These are phyloP conservation scores for Biston stratarius DNA, from an alignment of 2,888 invertebrate genomes.

Conservation along the genomic window DNA sequence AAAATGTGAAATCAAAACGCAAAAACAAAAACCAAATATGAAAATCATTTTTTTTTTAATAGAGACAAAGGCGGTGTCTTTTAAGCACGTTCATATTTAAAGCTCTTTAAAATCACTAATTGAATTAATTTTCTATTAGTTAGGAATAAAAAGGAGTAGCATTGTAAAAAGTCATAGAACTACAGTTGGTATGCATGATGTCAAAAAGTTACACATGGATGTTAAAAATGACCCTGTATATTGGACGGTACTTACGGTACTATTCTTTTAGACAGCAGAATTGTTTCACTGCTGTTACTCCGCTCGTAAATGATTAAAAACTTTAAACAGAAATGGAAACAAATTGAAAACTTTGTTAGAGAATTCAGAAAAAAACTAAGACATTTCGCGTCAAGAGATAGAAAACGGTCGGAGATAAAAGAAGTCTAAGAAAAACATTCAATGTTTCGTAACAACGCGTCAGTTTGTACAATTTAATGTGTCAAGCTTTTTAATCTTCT, in stretches of 20 bases:
- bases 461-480: slow-evolving; percentile 4
- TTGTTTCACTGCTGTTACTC: slow-evolving; percentile 40
- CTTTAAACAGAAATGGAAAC: slow-evolving; percentile 52
- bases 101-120: no score
- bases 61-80: no score
- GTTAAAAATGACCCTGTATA: no score
- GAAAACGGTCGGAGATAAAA: slow-evolving; percentile 25
- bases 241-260: neutral
- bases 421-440: slow-evolving; percentile 2
- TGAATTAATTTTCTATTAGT: no score
- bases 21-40: no score
- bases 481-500: slow-evolving; percentile 20
- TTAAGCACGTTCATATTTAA: no score
- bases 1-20: no score
- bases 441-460: neutral
- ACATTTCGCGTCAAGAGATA: slow-evolving; percentile 21
- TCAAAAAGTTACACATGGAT: no score
- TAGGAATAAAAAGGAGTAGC: no score
- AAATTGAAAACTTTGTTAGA: slow-evolving; percentile 43
- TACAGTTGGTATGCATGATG: no score
- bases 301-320: slow-evolving; percentile 56
- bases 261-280: slow-evolving; percentile 38
- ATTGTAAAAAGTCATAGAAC: no score
- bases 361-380: slow-evolving; percentile 35
- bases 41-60: no score